Conservation (phyloP, 2,888 invertebrate species). For the Ennomos erosarius region DNA sequence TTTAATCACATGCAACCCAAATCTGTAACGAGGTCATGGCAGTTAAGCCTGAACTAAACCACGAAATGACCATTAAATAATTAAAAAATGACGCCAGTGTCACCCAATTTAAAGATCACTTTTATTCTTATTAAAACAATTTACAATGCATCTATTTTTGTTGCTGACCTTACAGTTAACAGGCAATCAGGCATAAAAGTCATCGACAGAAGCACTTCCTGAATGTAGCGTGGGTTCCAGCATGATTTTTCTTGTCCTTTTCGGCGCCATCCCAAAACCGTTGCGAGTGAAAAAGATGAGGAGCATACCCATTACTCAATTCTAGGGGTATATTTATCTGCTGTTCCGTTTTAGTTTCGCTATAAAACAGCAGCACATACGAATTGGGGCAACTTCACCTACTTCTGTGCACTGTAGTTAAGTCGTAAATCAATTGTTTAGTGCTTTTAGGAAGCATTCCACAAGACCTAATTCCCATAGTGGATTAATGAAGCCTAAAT, state of each 20-base stretch:
- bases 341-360: too few species aligned
- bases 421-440: conserved; percentile 55
- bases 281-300: too few species aligned
- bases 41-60: conserved; percentile 17
- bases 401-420: conserved; percentile 13
- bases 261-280: too few species aligned
- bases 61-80: conserved; percentile 23
- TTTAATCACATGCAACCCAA: conserved; percentile 17
- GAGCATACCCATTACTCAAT: too few species aligned
- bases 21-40: conserved; percentile 21
- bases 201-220: conserved; percentile 8
- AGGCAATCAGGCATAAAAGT: conserved; percentile 5
- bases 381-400: neutral
- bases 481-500: conserved; percentile 52
- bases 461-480: conserved; percentile 59
- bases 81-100: conserved; percentile 22
- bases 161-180: conserved; percentile 42
- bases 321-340: too few species aligned
- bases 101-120: conserved; percentile 12
- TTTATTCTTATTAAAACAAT: conserved; percentile 10
- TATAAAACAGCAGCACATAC: neutral
- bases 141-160: conserved; percentile 42
- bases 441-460: conserved; percentile 48
- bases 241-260: too few species aligned
- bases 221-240: too few species aligned